phyloP scores from a whole-genome alignment of 1,140 invertebrate species.

The Lordiphosa clarofinis region DNA sequence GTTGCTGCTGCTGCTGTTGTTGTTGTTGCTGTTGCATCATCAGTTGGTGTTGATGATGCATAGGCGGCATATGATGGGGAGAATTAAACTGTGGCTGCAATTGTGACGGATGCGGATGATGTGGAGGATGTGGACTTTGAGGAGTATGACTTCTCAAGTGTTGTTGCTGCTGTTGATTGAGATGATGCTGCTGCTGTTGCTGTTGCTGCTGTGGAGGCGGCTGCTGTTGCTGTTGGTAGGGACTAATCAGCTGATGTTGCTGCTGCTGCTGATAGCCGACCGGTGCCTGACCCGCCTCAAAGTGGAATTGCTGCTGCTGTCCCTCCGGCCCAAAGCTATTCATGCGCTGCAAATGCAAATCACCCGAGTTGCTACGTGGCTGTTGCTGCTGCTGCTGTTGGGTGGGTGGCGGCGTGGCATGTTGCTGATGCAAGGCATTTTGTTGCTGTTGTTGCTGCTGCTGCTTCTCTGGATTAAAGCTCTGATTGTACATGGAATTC shows the following conservation, averaged over 20 bases:
- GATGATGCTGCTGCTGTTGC: conserved; percentile 49
- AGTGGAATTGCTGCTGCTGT: conserved; percentile 60
- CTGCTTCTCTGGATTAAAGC: conserved; percentile 70
- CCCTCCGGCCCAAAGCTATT: conserved; percentile 70
- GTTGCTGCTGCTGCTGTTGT: conserved; percentile 52
- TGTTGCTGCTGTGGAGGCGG: conserved; percentile 28
- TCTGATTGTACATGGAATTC: conserved; percentile 78
- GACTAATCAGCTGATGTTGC: conserved; percentile 61
- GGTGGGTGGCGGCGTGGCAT: conserved; percentile 57
- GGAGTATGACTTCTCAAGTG: conserved; percentile 73
- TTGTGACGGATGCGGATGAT: conserved; percentile 47
- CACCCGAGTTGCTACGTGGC: conserved; percentile 41
- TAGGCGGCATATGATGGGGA: conserved; percentile 66
- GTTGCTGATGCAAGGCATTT: conserved; percentile 61
- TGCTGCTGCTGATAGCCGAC: conserved; percentile 57
- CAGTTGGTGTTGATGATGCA: conserved; percentile 72
- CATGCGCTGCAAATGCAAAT: conserved; percentile 61
- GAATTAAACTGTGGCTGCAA: conserved; percentile 66
- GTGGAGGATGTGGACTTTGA: conserved; percentile 65
- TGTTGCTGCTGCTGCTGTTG: conserved; percentile 33
- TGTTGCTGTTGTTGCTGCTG: conserved; percentile 34
- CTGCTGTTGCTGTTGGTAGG: conserved; percentile 68
- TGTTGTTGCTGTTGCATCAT: conserved; percentile 58
- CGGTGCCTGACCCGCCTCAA: conserved; percentile 52
- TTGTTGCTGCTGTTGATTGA: conserved; percentile 47